Evolutionary conservation across 2,888 invertebrate species (phyloP), one percentile per base, ranked within the genome.

Genomic region (Erebia palarica): DNA sequence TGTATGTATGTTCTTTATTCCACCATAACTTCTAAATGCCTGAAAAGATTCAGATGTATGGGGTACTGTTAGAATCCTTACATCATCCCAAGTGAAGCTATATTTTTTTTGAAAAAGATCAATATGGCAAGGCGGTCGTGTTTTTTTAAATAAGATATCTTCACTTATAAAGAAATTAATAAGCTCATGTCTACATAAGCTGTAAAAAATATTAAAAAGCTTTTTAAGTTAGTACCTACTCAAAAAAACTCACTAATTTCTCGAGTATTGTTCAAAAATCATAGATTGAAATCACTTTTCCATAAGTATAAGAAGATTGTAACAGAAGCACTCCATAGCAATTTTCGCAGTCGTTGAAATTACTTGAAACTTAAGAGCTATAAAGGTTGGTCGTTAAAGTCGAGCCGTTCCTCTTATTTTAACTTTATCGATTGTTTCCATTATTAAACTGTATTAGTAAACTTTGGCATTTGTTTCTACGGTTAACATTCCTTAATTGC

Each of bases 381-480:
- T 71, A 71, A 65, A 68, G 65, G 65, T 73, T 70, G 63, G 66
- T 63, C 57, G 66, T 68, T 70, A 65, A 65, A 65, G 67, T 59
- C 47, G 67, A 67, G 36, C 53, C 67, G 59, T 63, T 73, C 61
- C 64, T 70, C 70, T 69, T 67, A 67, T 69, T 72, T 73, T 65
- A 71, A 67, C 69, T 71, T 70, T 65, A 73, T 73, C 71, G 73
- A 73, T 73, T 69, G 71, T 51, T 71, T 67, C 69, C 55, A 69
- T 69, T 71, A 69, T 72, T 71, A 68, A 72, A 72, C 67, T 67
- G 47, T 69, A 67, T 69, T 71, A 63, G 69, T 49, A 53, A 67
- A 72, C 66, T 72, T 69, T 63, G 42, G 70, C 21, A 60, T 65
- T 70, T 65, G 70, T 65, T 70, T 65, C 53, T 51, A 65, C 51